These are phyloP conservation scores for Muscicapa comitata DNA, from an alignment of 2,797 vertebrate species.

Conservation along the genomic window DNA sequence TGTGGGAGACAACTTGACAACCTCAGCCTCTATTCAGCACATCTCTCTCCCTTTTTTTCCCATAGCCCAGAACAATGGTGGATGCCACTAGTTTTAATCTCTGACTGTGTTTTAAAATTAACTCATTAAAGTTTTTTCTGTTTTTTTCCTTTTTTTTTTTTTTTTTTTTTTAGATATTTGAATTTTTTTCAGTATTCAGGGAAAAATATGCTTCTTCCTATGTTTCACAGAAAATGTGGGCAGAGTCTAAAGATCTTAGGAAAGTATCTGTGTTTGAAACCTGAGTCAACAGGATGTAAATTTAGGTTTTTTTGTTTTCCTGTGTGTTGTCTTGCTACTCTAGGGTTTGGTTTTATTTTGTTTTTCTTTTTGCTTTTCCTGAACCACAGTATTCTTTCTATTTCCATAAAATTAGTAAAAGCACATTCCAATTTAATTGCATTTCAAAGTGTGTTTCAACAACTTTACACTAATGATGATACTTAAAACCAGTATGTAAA, in stretches of 20 bases:
- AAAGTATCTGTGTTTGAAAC: background rate
- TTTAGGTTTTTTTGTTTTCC: background rate
- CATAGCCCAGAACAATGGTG: background rate
- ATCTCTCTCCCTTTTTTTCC: fast-evolving
- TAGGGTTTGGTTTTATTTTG: no score
- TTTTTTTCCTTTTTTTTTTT: background rate
- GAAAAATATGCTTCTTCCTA: background rate
- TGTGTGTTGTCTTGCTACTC: background rate
- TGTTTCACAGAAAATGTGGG: background rate
- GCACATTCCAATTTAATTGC: background rate
- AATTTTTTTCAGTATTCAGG: background rate
- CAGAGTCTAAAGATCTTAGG: background rate
- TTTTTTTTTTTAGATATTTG: background rate
- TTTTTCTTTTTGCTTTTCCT: background rate
- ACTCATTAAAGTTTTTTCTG: background rate
- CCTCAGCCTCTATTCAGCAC: background rate
- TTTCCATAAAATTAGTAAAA: background rate
- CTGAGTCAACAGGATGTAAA: background rate
- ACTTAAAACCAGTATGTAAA: background rate
- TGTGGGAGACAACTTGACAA: background rate
- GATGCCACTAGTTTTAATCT: background rate
- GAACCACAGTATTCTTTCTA: background rate
- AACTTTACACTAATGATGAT: background rate
- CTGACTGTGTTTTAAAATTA: background rate
- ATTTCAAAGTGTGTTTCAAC: background rate